Percentiles rank a stretch among this genome's conserved stretches.
Conservation (phyloP, 2,888 invertebrate species). For the Nowickia ferox region DNA sequence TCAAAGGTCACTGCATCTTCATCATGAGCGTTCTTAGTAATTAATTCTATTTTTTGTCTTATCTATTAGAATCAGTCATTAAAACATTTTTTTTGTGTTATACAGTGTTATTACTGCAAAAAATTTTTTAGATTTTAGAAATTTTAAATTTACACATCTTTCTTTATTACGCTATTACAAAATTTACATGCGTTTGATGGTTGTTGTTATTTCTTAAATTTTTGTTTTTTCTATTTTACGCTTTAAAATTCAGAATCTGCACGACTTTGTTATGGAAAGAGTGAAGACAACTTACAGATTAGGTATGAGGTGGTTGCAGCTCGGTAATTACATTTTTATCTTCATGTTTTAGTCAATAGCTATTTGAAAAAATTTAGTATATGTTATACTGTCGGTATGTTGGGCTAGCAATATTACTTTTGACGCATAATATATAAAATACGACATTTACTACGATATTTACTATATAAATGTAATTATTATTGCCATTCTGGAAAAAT, state of each 20-base stretch:
- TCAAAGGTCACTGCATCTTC: no score
- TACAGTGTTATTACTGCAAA: no score
- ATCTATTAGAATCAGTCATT: no score
- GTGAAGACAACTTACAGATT: constrained; percentile 12
- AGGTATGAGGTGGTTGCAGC: neutral
- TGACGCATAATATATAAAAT: constrained; percentile 15
- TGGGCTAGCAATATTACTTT: constrained; percentile 58
- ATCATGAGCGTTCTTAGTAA: no score
- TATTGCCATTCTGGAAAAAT: no score
- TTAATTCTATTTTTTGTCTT: no score
- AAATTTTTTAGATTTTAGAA: no score
- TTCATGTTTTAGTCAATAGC: constrained; percentile 30
- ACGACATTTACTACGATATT: constrained; percentile 53
- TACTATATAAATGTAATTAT: no score
- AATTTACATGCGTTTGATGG: neutral
- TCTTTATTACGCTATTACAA: neutral
- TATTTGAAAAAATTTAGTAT: constrained; percentile 3
- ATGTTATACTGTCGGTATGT: constrained; percentile 14
- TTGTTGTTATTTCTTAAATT: constrained; percentile 20
- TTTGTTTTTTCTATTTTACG: constrained; percentile 9
- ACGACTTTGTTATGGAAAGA: constrained; percentile 22
- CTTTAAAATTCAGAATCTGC: neutral
- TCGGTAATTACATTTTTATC: constrained; percentile 9
- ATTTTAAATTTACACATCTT: neutral
- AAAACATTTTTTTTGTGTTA: no score